phyloP scores from a whole-genome alignment of 2,888 invertebrate species.

The Coelogynopora nodosa region DNA sequence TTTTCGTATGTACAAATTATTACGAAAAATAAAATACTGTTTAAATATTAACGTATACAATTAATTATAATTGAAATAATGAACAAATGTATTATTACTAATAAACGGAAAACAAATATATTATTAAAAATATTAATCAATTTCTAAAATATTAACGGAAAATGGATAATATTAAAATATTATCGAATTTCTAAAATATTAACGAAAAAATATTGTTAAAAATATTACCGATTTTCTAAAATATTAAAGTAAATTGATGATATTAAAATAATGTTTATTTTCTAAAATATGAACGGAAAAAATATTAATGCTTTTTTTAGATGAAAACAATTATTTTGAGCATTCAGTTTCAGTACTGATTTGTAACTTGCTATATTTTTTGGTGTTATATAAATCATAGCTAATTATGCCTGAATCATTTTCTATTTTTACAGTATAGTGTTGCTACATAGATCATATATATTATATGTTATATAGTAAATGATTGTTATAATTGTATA shows the following conservation, averaged over 20 bases:
- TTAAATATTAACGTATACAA: not conserved
- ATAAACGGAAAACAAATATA: not conserved
- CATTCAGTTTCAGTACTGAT: conserved; percentile 5
- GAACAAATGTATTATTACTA: not conserved
- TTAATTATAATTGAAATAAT: not conserved
- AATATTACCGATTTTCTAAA: conserved; percentile 3
- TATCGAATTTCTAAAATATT: not conserved
- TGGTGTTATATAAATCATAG: conserved; percentile 24
- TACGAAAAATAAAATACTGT: no score
- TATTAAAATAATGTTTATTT: not conserved
- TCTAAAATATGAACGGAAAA: not conserved
- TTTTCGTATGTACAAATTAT: no score
- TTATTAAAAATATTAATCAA: not conserved
- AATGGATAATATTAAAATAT: not conserved
- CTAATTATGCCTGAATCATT: conserved; percentile 8
- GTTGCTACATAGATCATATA: not conserved
- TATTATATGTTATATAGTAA: not conserved
- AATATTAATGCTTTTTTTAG: not conserved
- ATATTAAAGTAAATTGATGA: conserved; percentile 10
- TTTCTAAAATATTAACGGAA: conserved; percentile 25
- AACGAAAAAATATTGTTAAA: not conserved
- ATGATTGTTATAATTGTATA: conserved; percentile 27
- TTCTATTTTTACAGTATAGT: conserved; percentile 7
- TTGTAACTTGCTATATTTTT: not conserved
- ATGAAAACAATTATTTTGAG: conserved; percentile 15